Evolutionary conservation across 2,888 invertebrate species (phyloP).

Genomic region (Alloscopus bannaensis): DNA sequence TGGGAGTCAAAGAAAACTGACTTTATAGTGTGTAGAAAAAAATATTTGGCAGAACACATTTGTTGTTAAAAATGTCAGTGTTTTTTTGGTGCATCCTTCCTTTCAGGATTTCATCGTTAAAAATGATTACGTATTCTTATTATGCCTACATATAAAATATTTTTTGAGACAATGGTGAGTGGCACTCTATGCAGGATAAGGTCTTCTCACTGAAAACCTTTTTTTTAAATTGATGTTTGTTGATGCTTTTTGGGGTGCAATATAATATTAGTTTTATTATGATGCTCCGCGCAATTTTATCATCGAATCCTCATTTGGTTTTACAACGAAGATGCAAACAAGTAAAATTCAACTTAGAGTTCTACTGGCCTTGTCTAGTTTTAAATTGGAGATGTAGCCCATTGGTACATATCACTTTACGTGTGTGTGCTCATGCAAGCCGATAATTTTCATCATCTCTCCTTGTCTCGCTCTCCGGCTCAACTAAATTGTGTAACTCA

Average conservation of each 20-base stretch:
- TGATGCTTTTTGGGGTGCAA: background rate
- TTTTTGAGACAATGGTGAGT: background rate
- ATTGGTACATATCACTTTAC: background rate
- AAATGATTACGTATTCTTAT: background rate
- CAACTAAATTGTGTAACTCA: conserved; percentile 19
- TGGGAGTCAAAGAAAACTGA: background rate
- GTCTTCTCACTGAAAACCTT: background rate
- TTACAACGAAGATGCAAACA: background rate
- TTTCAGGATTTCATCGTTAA: background rate
- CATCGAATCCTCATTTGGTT: background rate
- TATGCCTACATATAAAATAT: background rate
- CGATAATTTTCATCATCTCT: background rate
- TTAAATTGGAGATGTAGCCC: background rate
- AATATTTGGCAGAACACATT: background rate
- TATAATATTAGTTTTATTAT: too few species aligned
- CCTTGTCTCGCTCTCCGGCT: conserved; percentile 7
- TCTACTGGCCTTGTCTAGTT: background rate
- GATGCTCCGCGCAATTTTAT: background rate
- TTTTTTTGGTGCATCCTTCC: conserved; percentile 7
- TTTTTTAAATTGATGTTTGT: background rate
- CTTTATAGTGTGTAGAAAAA: background rate
- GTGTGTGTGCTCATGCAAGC: background rate
- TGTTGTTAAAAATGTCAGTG: background rate
- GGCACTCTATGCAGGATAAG: background rate
- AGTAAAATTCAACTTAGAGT: background rate